Conservation (phyloP, 2,113 vertebrate species). For the Corythornis vintsioides region DNA sequence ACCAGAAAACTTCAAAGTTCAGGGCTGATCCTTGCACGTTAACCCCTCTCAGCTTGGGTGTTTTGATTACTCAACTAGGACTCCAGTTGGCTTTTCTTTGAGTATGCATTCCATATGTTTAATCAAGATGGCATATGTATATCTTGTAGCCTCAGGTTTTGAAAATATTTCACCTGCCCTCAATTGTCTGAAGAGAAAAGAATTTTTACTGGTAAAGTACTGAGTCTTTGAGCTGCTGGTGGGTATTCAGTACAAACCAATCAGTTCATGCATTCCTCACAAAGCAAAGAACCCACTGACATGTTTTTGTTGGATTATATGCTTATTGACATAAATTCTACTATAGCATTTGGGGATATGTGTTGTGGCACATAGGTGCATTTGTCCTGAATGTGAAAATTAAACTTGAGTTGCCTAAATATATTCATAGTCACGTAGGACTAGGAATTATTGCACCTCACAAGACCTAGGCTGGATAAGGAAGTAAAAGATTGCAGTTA, state of each 20-base stretch:
- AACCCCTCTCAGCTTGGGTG: constrained; percentile 81
- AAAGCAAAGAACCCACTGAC: background rate
- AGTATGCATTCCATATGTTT: constrained; percentile 82
- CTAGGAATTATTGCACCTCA: background rate
- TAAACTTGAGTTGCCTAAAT: background rate
- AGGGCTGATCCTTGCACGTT: constrained; percentile 78
- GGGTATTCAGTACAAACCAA: background rate
- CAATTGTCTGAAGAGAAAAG: constrained; percentile 59
- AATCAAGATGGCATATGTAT: constrained; percentile 75
- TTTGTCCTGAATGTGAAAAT: background rate
- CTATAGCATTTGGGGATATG: background rate
- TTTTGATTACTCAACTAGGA: constrained; percentile 80
- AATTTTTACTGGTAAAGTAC: constrained; percentile 47
- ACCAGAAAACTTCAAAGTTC: constrained; percentile 82
- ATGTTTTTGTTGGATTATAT: background rate
- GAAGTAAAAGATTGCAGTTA: background rate
- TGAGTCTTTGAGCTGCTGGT: constrained; percentile 18
- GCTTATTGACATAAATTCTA: background rate
- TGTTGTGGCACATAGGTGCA: background rate
- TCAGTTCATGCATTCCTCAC: background rate
- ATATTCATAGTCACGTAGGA: background rate
- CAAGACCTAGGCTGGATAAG: background rate
- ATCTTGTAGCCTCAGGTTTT: constrained; percentile 66
- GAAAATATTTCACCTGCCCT: constrained; percentile 77
- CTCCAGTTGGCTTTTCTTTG: constrained; percentile 74